Conservation (phyloP, 35 echinoderm and acorn worm genomes). For the Ophioderma brevispina region DNA sequence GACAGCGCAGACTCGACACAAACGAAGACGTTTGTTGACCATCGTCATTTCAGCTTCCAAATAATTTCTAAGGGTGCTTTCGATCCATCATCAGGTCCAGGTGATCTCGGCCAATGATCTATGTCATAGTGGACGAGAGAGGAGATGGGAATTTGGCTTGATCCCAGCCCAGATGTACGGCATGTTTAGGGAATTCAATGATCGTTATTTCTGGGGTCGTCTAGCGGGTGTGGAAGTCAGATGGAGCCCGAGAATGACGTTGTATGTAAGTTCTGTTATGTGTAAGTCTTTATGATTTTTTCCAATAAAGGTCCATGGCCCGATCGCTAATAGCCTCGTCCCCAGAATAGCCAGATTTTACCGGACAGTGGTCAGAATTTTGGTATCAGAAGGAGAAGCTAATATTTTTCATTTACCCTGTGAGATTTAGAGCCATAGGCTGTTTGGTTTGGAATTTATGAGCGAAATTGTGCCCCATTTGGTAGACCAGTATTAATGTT, state of each 20-base stretch:
- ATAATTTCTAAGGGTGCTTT: background rate
- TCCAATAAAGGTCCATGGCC: too few relatives aligned
- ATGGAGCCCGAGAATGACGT: slow-evolving; percentile 98
- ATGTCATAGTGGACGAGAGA: slow-evolving; percentile 58
- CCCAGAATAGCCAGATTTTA: too few relatives aligned
- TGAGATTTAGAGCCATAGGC: too few relatives aligned
- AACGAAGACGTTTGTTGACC: background rate
- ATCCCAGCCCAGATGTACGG: slow-evolving; percentile 65
- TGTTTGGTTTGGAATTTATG: too few relatives aligned
- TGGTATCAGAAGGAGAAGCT: too few relatives aligned
- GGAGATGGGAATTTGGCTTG: slow-evolving; percentile 91
- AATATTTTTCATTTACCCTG: too few relatives aligned
- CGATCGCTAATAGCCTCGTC: too few relatives aligned
- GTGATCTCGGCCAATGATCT: background rate
- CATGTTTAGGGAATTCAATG: slow-evolving; percentile 91
- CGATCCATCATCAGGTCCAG: too few relatives aligned
- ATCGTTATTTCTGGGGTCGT: slow-evolving; percentile 78
- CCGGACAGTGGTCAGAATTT: too few relatives aligned
- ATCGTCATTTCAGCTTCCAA: background rate
- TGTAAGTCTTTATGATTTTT: background rate
- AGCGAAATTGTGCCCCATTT: too few relatives aligned
- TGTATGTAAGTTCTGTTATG: slow-evolving; percentile 60
- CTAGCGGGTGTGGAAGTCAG: slow-evolving; percentile 90
- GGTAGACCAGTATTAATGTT: too few relatives aligned
- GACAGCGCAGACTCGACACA: background rate